Conservation (phyloP, 2,888 invertebrate species). For the Deilephila elpenor region DNA sequence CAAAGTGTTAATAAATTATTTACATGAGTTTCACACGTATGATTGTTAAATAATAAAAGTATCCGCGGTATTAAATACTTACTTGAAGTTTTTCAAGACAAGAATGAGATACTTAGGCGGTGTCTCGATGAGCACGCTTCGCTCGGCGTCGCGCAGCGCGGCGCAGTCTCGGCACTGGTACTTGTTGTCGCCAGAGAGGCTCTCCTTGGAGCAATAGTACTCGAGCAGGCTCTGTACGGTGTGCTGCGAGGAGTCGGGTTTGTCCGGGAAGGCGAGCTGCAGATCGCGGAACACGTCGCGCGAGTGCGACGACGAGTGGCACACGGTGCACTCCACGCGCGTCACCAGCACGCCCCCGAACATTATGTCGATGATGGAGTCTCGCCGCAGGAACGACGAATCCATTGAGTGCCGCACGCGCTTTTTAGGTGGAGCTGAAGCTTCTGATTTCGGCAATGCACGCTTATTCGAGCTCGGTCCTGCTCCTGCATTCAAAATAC, state of each 20-base stretch:
- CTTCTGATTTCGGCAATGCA: constrained; percentile 39
- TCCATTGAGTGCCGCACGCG: constrained; percentile 55
- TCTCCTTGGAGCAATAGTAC: constrained; percentile 91
- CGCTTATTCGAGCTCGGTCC: constrained; percentile 59
- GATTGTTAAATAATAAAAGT: not conserved
- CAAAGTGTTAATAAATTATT: not conserved
- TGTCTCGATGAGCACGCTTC: constrained; percentile 84
- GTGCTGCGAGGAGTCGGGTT: constrained; percentile 73
- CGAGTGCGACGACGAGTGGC: constrained; percentile 88
- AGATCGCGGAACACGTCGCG: constrained; percentile 92
- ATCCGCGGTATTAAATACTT: constrained; percentile 43
- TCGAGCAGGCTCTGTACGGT: constrained; percentile 91
- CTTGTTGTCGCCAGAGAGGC: constrained; percentile 90
- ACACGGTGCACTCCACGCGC: constrained; percentile 89
- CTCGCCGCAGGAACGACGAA: constrained; percentile 56
- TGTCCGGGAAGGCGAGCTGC: constrained; percentile 90
- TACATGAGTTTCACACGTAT: not conserved
- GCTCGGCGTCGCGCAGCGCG: constrained; percentile 90
- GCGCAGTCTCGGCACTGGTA: constrained; percentile 92
- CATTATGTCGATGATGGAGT: constrained; percentile 86
- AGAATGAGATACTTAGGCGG: constrained; percentile 91
- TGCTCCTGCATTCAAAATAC: constrained; percentile 49
- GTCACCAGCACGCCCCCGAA: constrained; percentile 92
- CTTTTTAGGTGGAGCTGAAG: constrained; percentile 54
- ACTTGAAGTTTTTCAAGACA: constrained; percentile 91